Evolutionary conservation across 2,113 vertebrate genomes (phyloP), one percentile per base, ranked within the genome.

Genomic region (Spermophilus dauricus): DNA sequence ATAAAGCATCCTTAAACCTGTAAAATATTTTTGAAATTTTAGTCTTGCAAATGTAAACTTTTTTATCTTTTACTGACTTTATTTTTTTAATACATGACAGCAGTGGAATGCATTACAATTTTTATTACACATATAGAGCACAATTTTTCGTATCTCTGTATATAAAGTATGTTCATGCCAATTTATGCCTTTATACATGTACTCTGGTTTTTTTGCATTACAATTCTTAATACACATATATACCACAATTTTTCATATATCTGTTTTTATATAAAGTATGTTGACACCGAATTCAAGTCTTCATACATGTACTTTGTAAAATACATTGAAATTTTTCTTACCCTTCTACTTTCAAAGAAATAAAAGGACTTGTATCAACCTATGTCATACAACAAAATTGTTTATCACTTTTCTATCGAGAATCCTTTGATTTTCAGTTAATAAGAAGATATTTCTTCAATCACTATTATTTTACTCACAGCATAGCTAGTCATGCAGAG

Each of bases 311-410:
- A 45, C 45, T 45, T 45, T 45, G 42, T 45, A 97, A 88, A 95
- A 56, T 28, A 73, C 1, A 51, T 0, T 10, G n/a, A 18, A 83
- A 26, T 70, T 91, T 88, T 72, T 4, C 12, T 96, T 22, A 63
- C 26, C 5, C 45, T 91, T 77, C 48, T 78, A 26, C n/a, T 77
- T 86, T 72, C 42, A 88, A 94, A 92, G 34, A 89, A 94, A 89
- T 63, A 58, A 88, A 89, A 37, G n/a, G 22, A 58, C 34, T 37
- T 72, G 10, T 32, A 14, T 80, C 30, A 92, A 77, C 30, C 34
- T 77, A 58, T 28, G 28, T 65, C 24, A 39, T 4, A 93, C 30
- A 69, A 34, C 30, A 69, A 85, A 86, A 16, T 22, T 51, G 3
- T 28, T 80, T 13, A 28, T 45, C 2, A 7, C 10, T 24, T 76